Evolutionary conservation across 2,888 invertebrate species (phyloP), one percentile per base, ranked within the genome.

Genomic region (Tanypteryx hageni): DNA sequence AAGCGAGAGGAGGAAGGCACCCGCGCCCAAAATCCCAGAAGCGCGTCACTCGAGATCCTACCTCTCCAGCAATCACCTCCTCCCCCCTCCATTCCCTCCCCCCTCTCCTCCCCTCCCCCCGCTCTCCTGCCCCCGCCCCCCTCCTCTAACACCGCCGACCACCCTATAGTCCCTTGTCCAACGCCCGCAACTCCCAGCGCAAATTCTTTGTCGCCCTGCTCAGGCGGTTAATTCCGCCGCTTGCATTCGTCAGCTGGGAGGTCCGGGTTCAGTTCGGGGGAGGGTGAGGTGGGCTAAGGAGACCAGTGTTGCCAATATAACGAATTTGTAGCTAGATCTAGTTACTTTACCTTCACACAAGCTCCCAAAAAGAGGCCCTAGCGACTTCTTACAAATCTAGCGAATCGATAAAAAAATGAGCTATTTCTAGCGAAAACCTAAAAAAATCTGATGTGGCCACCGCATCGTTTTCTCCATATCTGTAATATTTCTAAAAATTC

Each of bases 241-340:
- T 89, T 64, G 89, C 64, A 89, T 68, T 89, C 89, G 89, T 89
- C 89, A 89, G 89, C 89, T 89, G 89, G n/a, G 64, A 89, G 86
- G 61, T 16, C 16, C 27, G 4, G 58, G 85, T 68, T 58, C 59
- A 44, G 31, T 16, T 4, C 16, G 44, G 82, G 82, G 82, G 82
- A 44, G 82, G 16, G 58, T n/a, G n/a, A n/a, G n/a, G n/a, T 16
- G 61, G 61, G 61, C 61, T 3, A 61, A 13, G 61, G 61, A 18
- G 61, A 18, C 18, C 14, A 18, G 18, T 13, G 18, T 61, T n/a
- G n/a, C n/a, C n/a, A n/a, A n/a, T n/a, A n/a, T n/a, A n/a, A n/a
- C n/a, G n/a, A n/a, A n/a, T n/a, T n/a, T n/a, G n/a, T n/a, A n/a
- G n/a, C n/a, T n/a, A n/a, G n/a, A n/a, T n/a, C n/a, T n/a, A n/a